phyloP scores from a whole-genome alignment of 2,113 vertebrate genomes.

The Poecilia latipinna region DNA sequence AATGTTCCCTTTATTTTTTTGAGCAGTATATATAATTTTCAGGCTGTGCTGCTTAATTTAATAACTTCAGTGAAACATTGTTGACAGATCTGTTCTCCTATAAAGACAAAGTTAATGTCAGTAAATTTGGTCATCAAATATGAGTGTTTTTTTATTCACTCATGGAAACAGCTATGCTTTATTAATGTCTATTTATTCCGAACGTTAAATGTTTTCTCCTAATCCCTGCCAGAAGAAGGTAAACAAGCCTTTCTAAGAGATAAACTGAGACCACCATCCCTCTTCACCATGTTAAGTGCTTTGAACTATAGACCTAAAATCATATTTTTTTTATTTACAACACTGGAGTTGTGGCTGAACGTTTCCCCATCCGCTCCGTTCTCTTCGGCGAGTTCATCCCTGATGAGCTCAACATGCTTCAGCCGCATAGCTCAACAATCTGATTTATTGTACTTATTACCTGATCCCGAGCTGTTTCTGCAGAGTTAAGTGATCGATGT shows the following conservation, averaged over 20 bases:
- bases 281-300: neutral
- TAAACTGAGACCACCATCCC: neutral
- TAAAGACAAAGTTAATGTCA: neutral
- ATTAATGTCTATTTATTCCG: too few relatives aligned
- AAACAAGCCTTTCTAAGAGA: neutral
- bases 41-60: neutral
- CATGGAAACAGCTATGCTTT: too few relatives aligned
- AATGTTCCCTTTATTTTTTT: too few relatives aligned
- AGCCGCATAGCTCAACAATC: neutral
- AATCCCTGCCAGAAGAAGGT: neutral
- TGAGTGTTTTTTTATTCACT: too few relatives aligned
- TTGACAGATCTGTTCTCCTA: neutral
- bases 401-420: constrained; percentile 7
- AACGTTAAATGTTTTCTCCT: neutral
- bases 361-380: constrained; percentile 4
- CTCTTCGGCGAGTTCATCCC: constrained; percentile 11
- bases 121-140: neutral
- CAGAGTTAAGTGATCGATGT: constrained; percentile 35
- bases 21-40: neutral
- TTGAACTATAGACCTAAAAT: neutral
- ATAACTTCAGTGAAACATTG: too few relatives aligned
- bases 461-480: neutral
- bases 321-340: neutral
- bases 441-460: constrained; percentile 5
- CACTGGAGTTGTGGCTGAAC: constrained; percentile 13